These are phyloP conservation scores for Andrena dorsata DNA, from an alignment of 2,888 invertebrate genomes.

Conservation along the genomic window DNA sequence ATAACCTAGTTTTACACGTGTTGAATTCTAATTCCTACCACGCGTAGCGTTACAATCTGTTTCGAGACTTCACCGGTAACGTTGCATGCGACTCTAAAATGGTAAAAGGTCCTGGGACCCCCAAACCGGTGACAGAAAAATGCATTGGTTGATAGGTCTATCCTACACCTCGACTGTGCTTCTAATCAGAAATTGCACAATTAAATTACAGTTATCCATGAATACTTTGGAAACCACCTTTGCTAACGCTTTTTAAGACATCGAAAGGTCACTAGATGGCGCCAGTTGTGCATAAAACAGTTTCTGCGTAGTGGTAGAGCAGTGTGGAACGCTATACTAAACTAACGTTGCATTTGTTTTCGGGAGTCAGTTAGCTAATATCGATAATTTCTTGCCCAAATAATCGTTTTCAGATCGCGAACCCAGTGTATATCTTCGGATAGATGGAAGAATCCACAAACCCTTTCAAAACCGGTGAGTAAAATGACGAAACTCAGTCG, in stretches of 20 bases:
- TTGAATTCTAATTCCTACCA: too few relatives aligned
- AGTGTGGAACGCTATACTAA: not conserved
- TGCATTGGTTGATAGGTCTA: too few relatives aligned
- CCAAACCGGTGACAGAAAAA: too few relatives aligned
- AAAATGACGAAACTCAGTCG: not conserved
- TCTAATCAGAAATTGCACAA: not conserved
- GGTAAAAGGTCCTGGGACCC: too few relatives aligned
- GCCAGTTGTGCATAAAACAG: not conserved
- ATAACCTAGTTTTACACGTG: too few relatives aligned
- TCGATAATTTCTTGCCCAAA: not conserved
- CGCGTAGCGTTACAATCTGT: too few relatives aligned
- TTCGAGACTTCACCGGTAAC: too few relatives aligned
- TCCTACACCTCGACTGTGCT: not conserved
- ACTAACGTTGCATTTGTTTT: conserved; percentile 13
- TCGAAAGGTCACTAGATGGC: conserved; percentile 1
- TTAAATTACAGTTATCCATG: not conserved
- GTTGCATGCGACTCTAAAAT: too few relatives aligned
- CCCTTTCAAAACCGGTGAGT: not conserved
- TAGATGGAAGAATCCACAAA: not conserved
- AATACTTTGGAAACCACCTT: not conserved
- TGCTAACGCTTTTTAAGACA: not conserved
- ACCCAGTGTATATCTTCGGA: too few relatives aligned
- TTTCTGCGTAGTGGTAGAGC: not conserved
- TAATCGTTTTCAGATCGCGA: not conserved
- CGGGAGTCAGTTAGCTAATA: conserved; percentile 11